Percentiles rank a stretch among this genome's conserved stretches.
Evolutionary conservation across 2,888 invertebrate species (phyloP).

Genomic region (Apantesis nais): DNA sequence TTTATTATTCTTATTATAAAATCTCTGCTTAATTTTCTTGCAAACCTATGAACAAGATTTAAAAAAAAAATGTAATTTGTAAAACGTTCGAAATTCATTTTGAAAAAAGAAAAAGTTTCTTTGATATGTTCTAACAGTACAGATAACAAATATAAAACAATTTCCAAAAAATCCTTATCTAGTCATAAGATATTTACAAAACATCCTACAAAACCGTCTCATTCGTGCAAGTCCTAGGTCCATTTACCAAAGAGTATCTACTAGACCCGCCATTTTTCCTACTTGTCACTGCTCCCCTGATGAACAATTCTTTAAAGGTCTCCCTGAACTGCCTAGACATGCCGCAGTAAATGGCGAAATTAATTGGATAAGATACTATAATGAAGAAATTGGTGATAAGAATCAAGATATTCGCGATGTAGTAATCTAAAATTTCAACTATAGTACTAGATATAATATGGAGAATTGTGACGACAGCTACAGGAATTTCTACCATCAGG

Average conservation of each 20-base stretch:
- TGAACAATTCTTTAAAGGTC: slow-evolving; percentile 95
- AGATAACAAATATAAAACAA: slow-evolving; percentile 33
- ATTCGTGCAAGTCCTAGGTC: slow-evolving; percentile 93
- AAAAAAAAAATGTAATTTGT: slow-evolving; percentile 13
- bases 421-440: slow-evolving; percentile 90
- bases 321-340: slow-evolving; percentile 98
- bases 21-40: slow-evolving; percentile 16
- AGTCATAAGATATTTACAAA: slow-evolving; percentile 48
- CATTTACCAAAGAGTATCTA: slow-evolving; percentile 92
- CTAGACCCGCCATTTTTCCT: slow-evolving; percentile 90
- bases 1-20: slow-evolving; percentile 21
- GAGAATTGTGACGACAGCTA: slow-evolving; percentile 92
- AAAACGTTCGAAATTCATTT: slow-evolving; percentile 25
- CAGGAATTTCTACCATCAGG: slow-evolving; percentile 92
- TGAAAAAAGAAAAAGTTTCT: slow-evolving; percentile 13
- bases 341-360: slow-evolving; percentile 98
- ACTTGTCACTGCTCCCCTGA: slow-evolving; percentile 86
- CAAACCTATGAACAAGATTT: slow-evolving; percentile 6
- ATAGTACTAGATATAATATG: slow-evolving; percentile 92
- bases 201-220: slow-evolving; percentile 90
- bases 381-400: slow-evolving; percentile 96
- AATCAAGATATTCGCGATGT: slow-evolving; percentile 91
- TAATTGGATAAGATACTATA: slow-evolving; percentile 95
- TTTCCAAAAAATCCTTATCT: slow-evolving; percentile 33
- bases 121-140: slow-evolving; percentile 47